Conservation (phyloP, 30 jellyfish, hydroid and myxozoan genomes). For the Kudoa iwatai region DNA sequence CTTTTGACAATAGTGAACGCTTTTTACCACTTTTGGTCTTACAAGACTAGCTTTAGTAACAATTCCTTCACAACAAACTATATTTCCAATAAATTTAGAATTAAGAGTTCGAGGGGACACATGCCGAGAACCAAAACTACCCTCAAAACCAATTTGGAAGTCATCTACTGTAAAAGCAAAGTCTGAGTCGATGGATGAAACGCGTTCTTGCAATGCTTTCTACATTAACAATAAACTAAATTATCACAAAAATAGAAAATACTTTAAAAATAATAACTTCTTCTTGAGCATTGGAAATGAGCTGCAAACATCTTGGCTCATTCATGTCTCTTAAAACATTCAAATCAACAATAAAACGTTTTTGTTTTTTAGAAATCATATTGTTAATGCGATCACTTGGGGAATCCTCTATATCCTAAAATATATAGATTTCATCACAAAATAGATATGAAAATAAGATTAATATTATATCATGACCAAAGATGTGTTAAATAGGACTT, state of each 20-base stretch:
- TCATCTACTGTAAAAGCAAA: constrained; percentile 35
- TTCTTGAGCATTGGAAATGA: constrained; percentile 3
- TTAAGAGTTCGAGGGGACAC: constrained; percentile 66
- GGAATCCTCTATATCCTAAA: no score
- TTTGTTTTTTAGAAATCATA: constrained; percentile 27
- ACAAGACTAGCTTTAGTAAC: constrained; percentile 76
- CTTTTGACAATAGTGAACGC: constrained; percentile 70
- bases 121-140: constrained; percentile 77
- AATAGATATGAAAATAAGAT: no score
- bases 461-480: no score
- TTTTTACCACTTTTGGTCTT: constrained; percentile 45
- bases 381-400: no score
- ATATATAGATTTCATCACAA: no score
- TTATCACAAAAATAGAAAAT: background rate
- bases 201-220: constrained; percentile 34
- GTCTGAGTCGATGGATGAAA: constrained; percentile 22
- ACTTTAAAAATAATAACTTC: constrained; percentile 41
- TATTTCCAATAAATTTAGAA: constrained; percentile 30
- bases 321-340: constrained; percentile 32
- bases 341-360: constrained; percentile 25
- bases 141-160: constrained; percentile 53
- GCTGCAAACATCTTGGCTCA: constrained; percentile 6
- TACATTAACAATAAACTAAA: no score
- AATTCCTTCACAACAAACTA: constrained; percentile 92
- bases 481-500: no score